Evolutionary conservation across 1,140 invertebrate species (phyloP).

Genomic region (Drosophila ohnishii): DNA sequence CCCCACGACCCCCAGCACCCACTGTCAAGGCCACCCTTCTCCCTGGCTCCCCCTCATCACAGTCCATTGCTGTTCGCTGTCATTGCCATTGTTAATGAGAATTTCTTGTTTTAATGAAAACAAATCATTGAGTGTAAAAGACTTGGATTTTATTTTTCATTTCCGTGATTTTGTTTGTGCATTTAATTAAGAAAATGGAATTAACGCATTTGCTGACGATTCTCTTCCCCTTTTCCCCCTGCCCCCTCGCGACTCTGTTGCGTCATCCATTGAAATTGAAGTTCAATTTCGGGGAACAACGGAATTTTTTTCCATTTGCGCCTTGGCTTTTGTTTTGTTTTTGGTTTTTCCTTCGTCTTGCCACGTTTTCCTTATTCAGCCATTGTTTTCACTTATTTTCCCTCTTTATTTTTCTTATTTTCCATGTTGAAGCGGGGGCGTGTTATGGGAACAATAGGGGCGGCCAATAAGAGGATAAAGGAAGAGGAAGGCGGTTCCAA

Average conservation of each 20-base stretch:
- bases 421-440: constrained; percentile 52
- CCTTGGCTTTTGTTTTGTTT: constrained; percentile 40
- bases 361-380: constrained; percentile 26
- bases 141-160: constrained; percentile 82
- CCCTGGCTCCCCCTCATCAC: background rate
- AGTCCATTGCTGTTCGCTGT: constrained; percentile 62
- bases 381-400: constrained; percentile 21
- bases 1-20: constrained; percentile 1
- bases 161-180: constrained; percentile 82
- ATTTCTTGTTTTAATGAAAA: constrained; percentile 83
- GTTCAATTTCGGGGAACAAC: constrained; percentile 51
- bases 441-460: constrained; percentile 49
- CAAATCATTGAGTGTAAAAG: constrained; percentile 83
- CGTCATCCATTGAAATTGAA: constrained; percentile 58
- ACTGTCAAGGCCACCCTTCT: constrained; percentile 6
- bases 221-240: background rate
- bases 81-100: constrained; percentile 82
- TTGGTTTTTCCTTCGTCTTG: constrained; percentile 11
- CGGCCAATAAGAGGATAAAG: constrained; percentile 17
- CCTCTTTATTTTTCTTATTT: constrained; percentile 18
- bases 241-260: constrained; percentile 6
- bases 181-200: constrained; percentile 83
- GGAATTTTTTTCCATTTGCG: constrained; percentile 25
- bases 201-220: constrained; percentile 72
- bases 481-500: background rate